These are phyloP conservation scores for Athene cunicularia DNA, from an alignment of 2,113 vertebrate genomes.

Conservation along the genomic window DNA sequence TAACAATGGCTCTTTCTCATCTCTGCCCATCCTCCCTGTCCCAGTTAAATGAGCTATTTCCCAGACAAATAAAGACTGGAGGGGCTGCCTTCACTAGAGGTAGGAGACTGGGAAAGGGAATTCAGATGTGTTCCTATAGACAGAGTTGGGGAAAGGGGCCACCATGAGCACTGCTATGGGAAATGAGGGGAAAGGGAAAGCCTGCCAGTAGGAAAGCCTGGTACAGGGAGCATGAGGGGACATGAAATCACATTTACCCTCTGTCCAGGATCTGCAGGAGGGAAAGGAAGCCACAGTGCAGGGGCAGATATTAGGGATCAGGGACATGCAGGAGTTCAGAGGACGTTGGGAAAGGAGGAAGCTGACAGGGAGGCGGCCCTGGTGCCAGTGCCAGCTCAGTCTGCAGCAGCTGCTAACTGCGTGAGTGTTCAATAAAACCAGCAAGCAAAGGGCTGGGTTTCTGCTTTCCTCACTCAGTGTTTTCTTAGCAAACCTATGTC, in stretches of 20 bases:
- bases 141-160: background rate
- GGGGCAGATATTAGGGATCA: background rate
- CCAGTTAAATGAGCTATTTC: constrained; percentile 61
- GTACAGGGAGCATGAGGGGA: background rate
- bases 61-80: constrained; percentile 42
- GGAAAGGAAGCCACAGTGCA: background rate
- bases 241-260: background rate
- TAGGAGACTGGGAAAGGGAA: background rate
- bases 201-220: background rate
- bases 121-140: background rate
- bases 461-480: background rate
- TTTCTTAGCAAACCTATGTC: background rate
- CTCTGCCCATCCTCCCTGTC: constrained; percentile 45
- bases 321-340: background rate
- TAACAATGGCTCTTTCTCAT: constrained; percentile 58
- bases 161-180: background rate
- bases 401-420: background rate
- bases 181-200: background rate
- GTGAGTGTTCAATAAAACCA: background rate
- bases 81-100: background rate
- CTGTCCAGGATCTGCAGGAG: background rate
- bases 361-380: background rate
- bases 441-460: background rate
- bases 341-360: background rate
- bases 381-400: background rate